These are phyloP conservation scores for Sinocyclocheilus grahami DNA, from an alignment of 2,113 vertebrate genomes.

Conservation along the genomic window DNA sequence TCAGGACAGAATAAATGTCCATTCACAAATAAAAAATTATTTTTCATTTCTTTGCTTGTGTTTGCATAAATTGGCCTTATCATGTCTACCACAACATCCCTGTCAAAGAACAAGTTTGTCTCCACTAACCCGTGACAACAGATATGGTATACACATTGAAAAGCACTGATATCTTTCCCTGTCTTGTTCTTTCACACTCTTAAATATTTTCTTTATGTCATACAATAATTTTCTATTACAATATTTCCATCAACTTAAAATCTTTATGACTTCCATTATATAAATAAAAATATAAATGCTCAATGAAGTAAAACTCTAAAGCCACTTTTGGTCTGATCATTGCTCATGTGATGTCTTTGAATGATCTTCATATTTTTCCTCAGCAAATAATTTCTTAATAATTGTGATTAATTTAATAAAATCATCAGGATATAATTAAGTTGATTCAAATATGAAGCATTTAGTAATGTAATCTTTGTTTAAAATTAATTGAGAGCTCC, in stretches of 20 bases:
- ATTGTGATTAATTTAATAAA: background rate
- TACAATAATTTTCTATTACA: too few species aligned
- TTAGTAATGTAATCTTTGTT: background rate
- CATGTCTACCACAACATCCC: slow-evolving; percentile 56
- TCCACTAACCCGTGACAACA: slow-evolving; percentile 19
- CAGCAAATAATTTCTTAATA: background rate
- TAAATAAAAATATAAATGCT: background rate
- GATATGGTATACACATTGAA: background rate
- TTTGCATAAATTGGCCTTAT: slow-evolving; percentile 62
- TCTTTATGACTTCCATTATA: background rate
- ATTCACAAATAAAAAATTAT: background rate
- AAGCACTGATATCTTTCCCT: background rate
- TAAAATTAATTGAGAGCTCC: background rate
- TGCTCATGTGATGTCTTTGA: too few species aligned
- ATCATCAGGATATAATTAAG: background rate
- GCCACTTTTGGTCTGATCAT: too few species aligned
- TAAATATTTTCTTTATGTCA: background rate
- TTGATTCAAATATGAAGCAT: background rate
- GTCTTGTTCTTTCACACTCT: background rate
- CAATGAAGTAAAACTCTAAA: background rate
- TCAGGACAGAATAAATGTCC: background rate
- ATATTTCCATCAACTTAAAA: background rate
- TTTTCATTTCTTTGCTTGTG: background rate
- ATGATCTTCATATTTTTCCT: background rate
- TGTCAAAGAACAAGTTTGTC: slow-evolving; percentile 12